Conservation (phyloP, 2,888 invertebrate species). For the Spodoptera littoralis region DNA sequence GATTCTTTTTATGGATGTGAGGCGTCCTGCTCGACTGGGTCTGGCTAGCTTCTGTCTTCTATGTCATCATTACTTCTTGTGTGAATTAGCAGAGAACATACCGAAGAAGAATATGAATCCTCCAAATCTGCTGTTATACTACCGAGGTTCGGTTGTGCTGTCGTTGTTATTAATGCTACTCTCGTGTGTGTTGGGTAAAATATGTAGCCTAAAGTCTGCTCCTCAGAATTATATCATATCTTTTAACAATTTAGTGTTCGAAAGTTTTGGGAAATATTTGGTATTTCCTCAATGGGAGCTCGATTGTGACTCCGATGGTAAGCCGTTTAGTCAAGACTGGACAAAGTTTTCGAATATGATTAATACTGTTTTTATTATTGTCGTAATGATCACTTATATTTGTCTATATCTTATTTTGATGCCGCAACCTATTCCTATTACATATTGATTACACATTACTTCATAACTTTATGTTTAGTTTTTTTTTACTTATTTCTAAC, state of each 20-base stretch:
- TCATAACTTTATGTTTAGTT: neutral
- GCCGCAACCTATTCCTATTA: slow-evolving; percentile 56
- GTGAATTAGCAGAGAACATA: slow-evolving; percentile 52
- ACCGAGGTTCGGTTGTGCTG: slow-evolving; percentile 62
- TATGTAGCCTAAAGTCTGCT: slow-evolving; percentile 46
- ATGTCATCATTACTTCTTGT: slow-evolving; percentile 62
- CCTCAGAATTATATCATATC: slow-evolving; percentile 56
- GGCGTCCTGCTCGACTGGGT: slow-evolving; percentile 53
- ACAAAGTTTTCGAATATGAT: slow-evolving; percentile 61
- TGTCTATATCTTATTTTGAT: slow-evolving; percentile 57
- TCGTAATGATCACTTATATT: slow-evolving; percentile 57
- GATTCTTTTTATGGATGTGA: slow-evolving; percentile 61
- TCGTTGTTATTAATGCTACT: slow-evolving; percentile 43
- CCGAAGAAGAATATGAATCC: slow-evolving; percentile 58
- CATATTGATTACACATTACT: slow-evolving; percentile 19
- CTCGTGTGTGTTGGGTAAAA: slow-evolving; percentile 55
- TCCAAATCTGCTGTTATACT: slow-evolving; percentile 66
- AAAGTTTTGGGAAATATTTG: slow-evolving; percentile 47
- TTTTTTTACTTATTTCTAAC: neutral
- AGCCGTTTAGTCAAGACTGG: slow-evolving; percentile 54
- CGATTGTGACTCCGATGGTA: slow-evolving; percentile 19
- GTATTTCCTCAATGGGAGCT: slow-evolving; percentile 60
- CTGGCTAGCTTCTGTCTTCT: slow-evolving; percentile 63
- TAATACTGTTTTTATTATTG: slow-evolving; percentile 54
- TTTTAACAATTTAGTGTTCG: slow-evolving; percentile 56